These are phyloP conservation scores for Mola mola DNA, from an alignment of 2,113 vertebrate genomes.

Conservation along the genomic window DNA sequence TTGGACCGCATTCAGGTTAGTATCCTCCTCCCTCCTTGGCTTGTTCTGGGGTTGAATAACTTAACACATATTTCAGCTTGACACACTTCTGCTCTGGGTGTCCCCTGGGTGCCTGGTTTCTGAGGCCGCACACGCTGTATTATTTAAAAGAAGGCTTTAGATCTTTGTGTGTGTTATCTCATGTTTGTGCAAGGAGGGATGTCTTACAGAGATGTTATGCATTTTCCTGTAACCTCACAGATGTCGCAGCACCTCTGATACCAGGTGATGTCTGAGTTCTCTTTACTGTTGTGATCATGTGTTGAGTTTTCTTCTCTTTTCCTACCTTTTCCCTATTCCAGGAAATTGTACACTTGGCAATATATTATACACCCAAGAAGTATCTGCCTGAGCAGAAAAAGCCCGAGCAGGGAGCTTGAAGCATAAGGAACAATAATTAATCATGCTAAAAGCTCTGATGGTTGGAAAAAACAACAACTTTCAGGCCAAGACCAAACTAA, in stretches of 20 bases:
- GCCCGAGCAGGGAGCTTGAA: too few species aligned
- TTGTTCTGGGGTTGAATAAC: slow-evolving; percentile 72
- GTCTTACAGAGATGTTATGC: slow-evolving; percentile 28
- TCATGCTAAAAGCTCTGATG: slow-evolving; percentile 26
- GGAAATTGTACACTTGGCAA: neutral
- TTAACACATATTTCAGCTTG: slow-evolving; percentile 78
- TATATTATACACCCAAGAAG: too few species aligned
- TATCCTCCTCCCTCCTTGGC: slow-evolving; percentile 39
- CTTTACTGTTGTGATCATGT: neutral
- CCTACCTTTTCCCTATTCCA: too few species aligned
- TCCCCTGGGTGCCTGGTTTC: slow-evolving; percentile 67
- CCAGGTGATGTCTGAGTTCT: slow-evolving; percentile 9
- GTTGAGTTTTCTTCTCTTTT: neutral
- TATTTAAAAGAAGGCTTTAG: slow-evolving; percentile 66
- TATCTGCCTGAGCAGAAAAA: too few species aligned
- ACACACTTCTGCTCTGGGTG: slow-evolving; percentile 72
- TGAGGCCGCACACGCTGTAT: slow-evolving; percentile 70
- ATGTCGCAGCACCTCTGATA: slow-evolving; percentile 23
- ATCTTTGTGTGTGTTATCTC: slow-evolving; percentile 41
- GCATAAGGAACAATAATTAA: slow-evolving; percentile 21
- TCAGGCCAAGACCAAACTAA: slow-evolving; percentile 10
- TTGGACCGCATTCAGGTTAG: slow-evolving; percentile 67
- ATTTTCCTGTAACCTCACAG: slow-evolving; percentile 33
- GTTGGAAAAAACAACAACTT: slow-evolving; percentile 35
- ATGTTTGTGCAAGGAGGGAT: slow-evolving; percentile 27